Evolutionary conservation across 2,113 vertebrate genomes (phyloP).

Genomic region (Bostrychus sinensis): DNA sequence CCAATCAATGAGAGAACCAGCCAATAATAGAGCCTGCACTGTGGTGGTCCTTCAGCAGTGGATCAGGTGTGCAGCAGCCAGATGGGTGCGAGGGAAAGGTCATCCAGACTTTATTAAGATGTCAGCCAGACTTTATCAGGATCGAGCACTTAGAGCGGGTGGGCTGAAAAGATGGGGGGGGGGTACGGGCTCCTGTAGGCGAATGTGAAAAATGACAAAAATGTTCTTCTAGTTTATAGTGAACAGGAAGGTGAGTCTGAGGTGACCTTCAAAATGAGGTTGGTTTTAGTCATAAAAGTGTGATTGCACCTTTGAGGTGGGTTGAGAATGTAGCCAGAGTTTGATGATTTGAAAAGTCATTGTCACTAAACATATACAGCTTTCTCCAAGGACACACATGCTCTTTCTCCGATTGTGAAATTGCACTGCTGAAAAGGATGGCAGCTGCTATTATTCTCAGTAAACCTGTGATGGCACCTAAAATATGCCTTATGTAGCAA

Average conservation of each 20-base stretch:
- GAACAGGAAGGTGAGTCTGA: constrained; percentile 20
- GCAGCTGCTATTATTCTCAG: constrained; percentile 50
- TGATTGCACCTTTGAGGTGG: constrained; percentile 5
- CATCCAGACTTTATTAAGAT: constrained; percentile 50
- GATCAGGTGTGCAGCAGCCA: constrained; percentile 14
- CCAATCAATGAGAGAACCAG: constrained; percentile 18
- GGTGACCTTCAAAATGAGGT: constrained; percentile 20
- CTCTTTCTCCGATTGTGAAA: constrained; percentile 2
- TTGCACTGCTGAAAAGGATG: constrained; percentile 16
- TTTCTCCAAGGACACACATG: constrained; percentile 12
- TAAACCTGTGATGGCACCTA: constrained; percentile 35
- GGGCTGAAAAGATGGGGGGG: constrained; percentile 23
- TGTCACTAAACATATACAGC: neutral
- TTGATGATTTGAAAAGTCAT: neutral
- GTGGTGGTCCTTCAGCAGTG: neutral
- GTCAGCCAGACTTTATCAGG: constrained; percentile 51
- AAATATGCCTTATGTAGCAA: no score
- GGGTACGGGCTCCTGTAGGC: constrained; percentile 15
- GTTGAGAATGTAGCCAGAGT: neutral
- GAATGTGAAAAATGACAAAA: constrained; percentile 42
- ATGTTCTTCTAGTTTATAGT: constrained; percentile 9
- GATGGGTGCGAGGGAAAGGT: constrained; percentile 41
- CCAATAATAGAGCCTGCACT: neutral
- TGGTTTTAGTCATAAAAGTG: constrained; percentile 2
- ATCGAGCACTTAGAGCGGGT: constrained; percentile 34